Conservation (phyloP, 2,113 vertebrate species). For the Brachypteracias leptosomus region DNA sequence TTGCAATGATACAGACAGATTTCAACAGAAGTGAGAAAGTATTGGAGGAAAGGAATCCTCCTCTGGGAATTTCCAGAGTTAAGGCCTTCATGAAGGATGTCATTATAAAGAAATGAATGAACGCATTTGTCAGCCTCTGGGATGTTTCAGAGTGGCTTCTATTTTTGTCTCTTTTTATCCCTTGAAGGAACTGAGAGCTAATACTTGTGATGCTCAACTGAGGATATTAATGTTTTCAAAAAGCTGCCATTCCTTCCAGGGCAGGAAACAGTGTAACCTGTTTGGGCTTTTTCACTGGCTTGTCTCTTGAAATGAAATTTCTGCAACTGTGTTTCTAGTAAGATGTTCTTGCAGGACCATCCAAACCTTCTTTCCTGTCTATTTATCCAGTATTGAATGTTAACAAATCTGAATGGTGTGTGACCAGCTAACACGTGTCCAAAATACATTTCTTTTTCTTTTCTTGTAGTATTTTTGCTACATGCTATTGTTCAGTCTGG, state of each 20-base stretch:
- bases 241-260: slow-evolving; percentile 16
- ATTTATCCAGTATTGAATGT: background rate
- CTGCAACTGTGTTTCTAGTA: background rate
- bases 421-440: background rate
- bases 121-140: slow-evolving; percentile 14
- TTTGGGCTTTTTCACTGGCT: background rate
- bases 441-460: background rate
- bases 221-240: slow-evolving; percentile 24
- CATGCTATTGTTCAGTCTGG: background rate
- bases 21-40: slow-evolving; percentile 23
- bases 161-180: slow-evolving; percentile 46
- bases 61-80: slow-evolving; percentile 21
- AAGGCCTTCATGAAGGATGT: slow-evolving; percentile 46
- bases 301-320: slow-evolving; percentile 16
- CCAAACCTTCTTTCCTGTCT: background rate
- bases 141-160: slow-evolving; percentile 53
- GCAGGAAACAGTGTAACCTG: background rate
- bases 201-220: slow-evolving; percentile 10
- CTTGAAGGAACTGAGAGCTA: slow-evolving; percentile 35
- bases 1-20: background rate
- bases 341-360: background rate
- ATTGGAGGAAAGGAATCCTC: background rate
- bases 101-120: slow-evolving; percentile 56
- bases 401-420: background rate
- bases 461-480: background rate